phyloP scores from a whole-genome alignment of 2,113 vertebrate genomes.

The Brachypteracias leptosomus region DNA sequence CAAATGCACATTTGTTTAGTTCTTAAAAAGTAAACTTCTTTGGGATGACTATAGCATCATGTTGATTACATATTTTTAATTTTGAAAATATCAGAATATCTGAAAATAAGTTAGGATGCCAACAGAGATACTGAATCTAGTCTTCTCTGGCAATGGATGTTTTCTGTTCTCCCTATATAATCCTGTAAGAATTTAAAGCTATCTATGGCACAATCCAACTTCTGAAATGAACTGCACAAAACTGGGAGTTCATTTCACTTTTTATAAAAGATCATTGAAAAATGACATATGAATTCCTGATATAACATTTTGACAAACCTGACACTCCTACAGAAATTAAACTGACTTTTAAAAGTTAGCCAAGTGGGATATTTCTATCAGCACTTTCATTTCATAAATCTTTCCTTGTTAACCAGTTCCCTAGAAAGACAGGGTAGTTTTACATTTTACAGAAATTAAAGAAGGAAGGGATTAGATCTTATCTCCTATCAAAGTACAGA shows the following conservation, averaged over 20 bases:
- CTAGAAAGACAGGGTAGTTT: background rate
- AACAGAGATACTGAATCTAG: background rate
- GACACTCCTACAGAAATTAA: background rate
- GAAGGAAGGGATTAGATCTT: background rate
- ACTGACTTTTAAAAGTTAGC: background rate
- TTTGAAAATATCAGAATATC: background rate
- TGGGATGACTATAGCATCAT: background rate
- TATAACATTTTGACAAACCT: background rate
- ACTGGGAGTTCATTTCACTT: background rate
- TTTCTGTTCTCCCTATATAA: background rate
- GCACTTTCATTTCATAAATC: background rate
- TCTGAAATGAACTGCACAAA: background rate
- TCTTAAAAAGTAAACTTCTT: background rate
- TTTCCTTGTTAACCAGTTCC: background rate
- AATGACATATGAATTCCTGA: background rate
- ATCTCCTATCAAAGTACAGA: background rate
- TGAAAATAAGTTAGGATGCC: background rate
- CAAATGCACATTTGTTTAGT: background rate
- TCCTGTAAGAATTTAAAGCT: background rate
- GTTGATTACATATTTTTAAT: background rate
- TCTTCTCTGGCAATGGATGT: background rate
- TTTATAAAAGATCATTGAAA: background rate
- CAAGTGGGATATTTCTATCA: background rate
- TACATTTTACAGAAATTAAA: background rate
- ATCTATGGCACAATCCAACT: background rate